These are phyloP conservation scores for Capromys pilorides DNA, from an alignment of 2,797 vertebrate species.

Conservation along the genomic window DNA sequence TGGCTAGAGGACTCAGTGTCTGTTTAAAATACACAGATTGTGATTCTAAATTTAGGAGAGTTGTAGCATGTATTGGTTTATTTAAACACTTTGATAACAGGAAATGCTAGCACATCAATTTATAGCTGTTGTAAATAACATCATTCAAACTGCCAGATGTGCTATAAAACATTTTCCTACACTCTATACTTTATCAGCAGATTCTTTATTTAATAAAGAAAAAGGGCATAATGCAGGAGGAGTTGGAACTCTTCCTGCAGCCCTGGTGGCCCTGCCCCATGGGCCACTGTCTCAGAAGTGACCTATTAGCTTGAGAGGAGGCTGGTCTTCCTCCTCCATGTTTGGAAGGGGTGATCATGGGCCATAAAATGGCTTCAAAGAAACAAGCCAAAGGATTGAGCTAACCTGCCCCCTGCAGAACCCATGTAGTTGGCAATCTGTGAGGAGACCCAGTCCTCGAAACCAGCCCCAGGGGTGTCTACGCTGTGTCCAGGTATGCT, in stretches of 20 bases:
- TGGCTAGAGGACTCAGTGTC: background rate
- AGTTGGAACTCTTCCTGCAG: background rate
- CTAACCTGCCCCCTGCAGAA: background rate
- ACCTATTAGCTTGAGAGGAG: rapidly evolving
- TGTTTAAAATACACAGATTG: background rate
- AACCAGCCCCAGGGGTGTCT: background rate
- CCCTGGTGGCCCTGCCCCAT: background rate
- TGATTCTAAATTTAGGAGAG: background rate
- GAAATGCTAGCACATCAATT: background rate
- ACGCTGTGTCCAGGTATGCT: rapidly evolving
- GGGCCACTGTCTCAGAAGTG: background rate
- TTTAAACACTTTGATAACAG: background rate
- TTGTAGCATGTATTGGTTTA: background rate
- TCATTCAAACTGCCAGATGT: background rate
- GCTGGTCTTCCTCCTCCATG: background rate
- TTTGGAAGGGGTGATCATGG: background rate
- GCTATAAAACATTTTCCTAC: background rate
- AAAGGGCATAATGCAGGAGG: background rate
- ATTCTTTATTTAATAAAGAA: background rate
- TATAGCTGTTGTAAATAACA: background rate
- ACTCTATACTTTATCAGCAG: background rate
- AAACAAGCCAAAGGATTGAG: background rate
- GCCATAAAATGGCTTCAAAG: background rate
- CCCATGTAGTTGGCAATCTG: no score
- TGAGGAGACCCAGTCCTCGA: background rate